Base-by-base conservation (phyloP, 2,113 vertebrate genomes). In the Electrona antarctica region DNA sequence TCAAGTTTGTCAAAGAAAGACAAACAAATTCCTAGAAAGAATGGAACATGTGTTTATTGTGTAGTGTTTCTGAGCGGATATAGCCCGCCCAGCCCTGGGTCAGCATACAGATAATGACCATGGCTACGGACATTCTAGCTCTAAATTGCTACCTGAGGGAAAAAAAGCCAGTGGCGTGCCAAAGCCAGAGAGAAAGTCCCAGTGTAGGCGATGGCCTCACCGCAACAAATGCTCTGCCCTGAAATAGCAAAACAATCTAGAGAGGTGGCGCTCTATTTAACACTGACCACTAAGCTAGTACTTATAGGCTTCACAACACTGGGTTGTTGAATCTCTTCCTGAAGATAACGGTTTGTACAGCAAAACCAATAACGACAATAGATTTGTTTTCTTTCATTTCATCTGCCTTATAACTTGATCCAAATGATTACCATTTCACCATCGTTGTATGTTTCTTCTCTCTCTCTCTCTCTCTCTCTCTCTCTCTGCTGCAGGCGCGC, bases 111-210 rank as follows among this genome's bases (percentile, higher is more conserved):
- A 90, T 89, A 86, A 90, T 86, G 79, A 91, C 49, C 67, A 76
- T 86, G 85, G 83, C 73, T 60, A 60, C 48, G 76, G 73, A 87
- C 79, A 89, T 91, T 91, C 75, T 84, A 90, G 58, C 76, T 73
- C 75, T 85, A 89, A 92, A 90, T 91, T 92, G 83, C 85, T 84
- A 91, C 83, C 88, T 92, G 90, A 87, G 80, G 73, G 77, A 87
- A 87, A 21, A 21, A 21, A 83, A 85, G 33, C 73, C 66, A 55
- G 14, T 71, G 78, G 76, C 74, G 6, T 77, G 77, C 85, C 82
- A 83, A 62, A 77, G 81, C 81, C 82, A 74, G 46, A 54, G 73
- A 76, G 77, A 83, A 74, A 77, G 70, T 49, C 29, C 29, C 51
- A 67, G 57, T 12, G 57, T 50, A 66, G 14, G 66, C 64, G 63